phyloP scores from a whole-genome alignment of 2,113 vertebrate species.

The Pionites leucogaster region DNA sequence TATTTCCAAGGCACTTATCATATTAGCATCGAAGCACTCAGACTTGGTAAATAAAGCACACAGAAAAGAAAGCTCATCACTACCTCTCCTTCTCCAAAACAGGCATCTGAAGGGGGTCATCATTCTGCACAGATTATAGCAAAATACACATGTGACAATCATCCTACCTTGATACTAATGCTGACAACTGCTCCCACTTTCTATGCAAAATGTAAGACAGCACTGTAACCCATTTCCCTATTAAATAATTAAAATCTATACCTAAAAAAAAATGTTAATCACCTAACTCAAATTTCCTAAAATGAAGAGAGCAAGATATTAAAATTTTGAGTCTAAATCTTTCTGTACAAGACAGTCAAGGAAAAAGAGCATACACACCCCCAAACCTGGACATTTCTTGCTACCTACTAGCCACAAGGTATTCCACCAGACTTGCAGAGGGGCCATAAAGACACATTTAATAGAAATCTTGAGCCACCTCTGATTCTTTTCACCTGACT shows the following conservation, averaged over 20 bases:
- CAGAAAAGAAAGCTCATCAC: not conserved
- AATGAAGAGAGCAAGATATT: not conserved
- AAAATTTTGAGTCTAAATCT: not conserved
- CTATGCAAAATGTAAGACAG: not conserved
- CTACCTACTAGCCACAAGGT: not conserved
- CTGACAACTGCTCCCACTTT: not conserved
- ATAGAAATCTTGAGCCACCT: not conserved
- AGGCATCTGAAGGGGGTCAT: not conserved
- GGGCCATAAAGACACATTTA: not conserved
- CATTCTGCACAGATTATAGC: not conserved
- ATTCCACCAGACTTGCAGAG: not conserved
- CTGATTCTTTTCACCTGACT: not conserved
- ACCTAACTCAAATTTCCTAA: not conserved
- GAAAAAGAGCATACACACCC: not conserved
- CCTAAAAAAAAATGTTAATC: not conserved
- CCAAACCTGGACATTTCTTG: not conserved
- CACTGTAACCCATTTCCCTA: not conserved
- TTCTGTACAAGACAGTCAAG: not conserved
- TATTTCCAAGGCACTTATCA: not conserved
- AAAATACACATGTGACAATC: not conserved
- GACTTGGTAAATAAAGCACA: not conserved
- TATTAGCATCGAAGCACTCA: not conserved
- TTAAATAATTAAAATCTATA: not conserved
- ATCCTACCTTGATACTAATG: not conserved
- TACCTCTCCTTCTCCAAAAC: not conserved